A percentile compares a stretch with the other conserved stretches of the same genome.
Conservation (phyloP, 2,888 invertebrate species). For the Xanthia togata region DNA sequence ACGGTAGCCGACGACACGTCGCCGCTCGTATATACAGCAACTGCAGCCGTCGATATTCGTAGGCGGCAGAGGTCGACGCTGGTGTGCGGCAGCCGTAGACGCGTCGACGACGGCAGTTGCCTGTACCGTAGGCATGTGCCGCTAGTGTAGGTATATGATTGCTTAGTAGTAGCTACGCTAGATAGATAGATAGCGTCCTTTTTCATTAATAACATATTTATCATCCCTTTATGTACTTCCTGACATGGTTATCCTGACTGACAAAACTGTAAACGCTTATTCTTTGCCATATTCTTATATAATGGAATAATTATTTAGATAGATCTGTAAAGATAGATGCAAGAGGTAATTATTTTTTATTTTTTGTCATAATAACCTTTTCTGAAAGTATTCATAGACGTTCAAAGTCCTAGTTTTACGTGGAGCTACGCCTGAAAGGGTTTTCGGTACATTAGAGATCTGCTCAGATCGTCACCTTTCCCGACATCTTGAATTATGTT, state of each 20-base stretch:
- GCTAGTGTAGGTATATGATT: no score
- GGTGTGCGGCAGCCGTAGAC: no score
- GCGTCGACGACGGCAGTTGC: no score
- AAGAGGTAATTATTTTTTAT: no score
- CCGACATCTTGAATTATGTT: constrained; percentile 20
- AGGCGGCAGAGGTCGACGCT: no score
- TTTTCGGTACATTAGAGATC: constrained; percentile 34
- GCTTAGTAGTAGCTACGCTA: not conserved
- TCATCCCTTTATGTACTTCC: no score
- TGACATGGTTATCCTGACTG: no score
- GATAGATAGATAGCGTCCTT: no score
- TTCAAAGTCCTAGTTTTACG: not conserved
- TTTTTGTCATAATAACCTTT: not conserved
- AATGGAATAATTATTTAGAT: not conserved
- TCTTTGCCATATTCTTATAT: not conserved
- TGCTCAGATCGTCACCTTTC: constrained; percentile 27
- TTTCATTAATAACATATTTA: not conserved
- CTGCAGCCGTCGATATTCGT: not conserved
- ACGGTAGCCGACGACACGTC: not conserved
- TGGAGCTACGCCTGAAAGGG: constrained; percentile 1
- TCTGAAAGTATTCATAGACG: not conserved
- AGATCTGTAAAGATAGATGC: no score
- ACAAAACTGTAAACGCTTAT: not conserved
- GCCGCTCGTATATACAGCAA: not conserved
- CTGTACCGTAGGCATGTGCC: no score